Evolutionary conservation across 37 sponge, comb jelly and placozoan species (phyloP).

Genomic region (Hormiphora californensis): DNA sequence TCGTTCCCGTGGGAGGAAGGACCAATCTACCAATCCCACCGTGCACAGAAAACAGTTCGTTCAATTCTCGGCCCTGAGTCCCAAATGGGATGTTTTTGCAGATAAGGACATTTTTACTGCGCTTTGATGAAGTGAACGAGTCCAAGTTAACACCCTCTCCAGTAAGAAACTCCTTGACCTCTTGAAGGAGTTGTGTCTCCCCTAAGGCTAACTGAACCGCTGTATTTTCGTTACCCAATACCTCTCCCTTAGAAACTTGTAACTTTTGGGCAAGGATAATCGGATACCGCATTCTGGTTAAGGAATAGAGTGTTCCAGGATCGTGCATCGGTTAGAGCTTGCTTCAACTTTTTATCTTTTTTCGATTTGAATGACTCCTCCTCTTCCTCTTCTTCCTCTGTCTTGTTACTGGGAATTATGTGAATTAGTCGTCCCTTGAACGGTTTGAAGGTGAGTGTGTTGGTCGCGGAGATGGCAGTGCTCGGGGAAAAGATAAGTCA

Average conservation of each 20-base stretch:
- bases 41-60: constrained; percentile 68
- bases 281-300: constrained; percentile 77
- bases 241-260: constrained; percentile 63
- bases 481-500: constrained; percentile 90
- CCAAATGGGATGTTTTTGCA: constrained; percentile 87
- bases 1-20: constrained; percentile 83
- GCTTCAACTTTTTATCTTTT: constrained; percentile 66
- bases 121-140: constrained; percentile 60
- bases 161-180: constrained; percentile 78
- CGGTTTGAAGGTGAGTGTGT: constrained; percentile 17
- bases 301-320: constrained; percentile 93
- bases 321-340: not conserved
- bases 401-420: constrained; percentile 72
- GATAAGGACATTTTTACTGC: constrained; percentile 79
- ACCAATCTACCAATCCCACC: constrained; percentile 68
- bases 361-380: constrained; percentile 69
- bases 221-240: constrained; percentile 59
- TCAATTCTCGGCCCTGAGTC: constrained; percentile 63
- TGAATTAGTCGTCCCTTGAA: constrained; percentile 74
- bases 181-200: constrained; percentile 84
- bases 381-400: not conserved
- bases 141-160: constrained; percentile 76
- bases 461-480: constrained; percentile 57
- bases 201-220: constrained; percentile 92
- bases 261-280: constrained; percentile 73